Base-by-base conservation (phyloP, 1,140 invertebrate species). In the Drosophila tropicalis region DNA sequence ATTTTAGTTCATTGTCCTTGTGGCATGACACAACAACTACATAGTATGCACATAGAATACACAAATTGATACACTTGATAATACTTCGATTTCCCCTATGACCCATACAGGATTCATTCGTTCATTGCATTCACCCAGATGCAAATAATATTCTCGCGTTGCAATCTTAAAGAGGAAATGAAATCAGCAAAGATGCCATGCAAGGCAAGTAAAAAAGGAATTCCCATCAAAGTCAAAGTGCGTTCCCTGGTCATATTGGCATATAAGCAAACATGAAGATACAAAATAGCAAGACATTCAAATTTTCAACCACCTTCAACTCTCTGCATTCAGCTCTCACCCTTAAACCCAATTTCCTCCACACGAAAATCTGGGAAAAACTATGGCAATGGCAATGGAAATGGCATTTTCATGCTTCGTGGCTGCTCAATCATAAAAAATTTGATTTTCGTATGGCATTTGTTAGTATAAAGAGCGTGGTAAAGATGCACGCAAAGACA, bases 341-440 rank as follows among this genome's bases (percentile, higher is more conserved):
- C 15, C 10, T 36, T 13, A 19, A 22, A 36, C 34, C 17, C 9
- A 9, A 22, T 51, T 51, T 51, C 44, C 44, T 1, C 3, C 44
- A 22, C 17, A 22, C 25, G 13, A 13, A 39, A 13, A 39, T 39
- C 36, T 13, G 10, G 3, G 36, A 9, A 29, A 36, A 9, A 7
- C 13, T 41, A 17, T 15, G 17, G 15, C 15, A 13, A 6, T 40
- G 25, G 34, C 36, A 40, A 51, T 63, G 67, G 74, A 70, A 78
- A 82, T 78, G 79, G 58, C 66, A 68, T 79, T 84, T 85, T 84
- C 76, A 86, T 77, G 83, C 84, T 87, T 55, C 83, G 67, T 86
- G 76, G 69, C 84, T 83, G 83, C 70, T 86, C 83, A 87, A 86
- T 86, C 83, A 87, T 87, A 86, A 83, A 83, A 84, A 86, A 87